phyloP scores from a whole-genome alignment of 2,797 vertebrate species.

The Galago senegalensis region DNA sequence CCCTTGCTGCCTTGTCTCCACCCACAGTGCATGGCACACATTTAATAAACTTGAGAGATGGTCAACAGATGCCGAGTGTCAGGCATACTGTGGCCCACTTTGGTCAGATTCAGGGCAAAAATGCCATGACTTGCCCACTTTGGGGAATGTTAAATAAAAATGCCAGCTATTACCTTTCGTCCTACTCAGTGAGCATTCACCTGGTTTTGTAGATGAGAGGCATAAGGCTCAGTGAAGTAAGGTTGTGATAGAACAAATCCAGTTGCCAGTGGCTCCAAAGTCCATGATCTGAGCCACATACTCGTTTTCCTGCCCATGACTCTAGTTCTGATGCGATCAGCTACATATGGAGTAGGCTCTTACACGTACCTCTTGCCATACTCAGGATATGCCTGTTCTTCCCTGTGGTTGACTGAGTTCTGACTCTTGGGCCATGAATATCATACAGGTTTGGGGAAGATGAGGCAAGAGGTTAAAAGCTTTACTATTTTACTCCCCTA shows the following conservation, averaged over 20 bases:
- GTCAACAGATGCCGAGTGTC: not conserved
- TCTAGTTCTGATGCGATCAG: not conserved
- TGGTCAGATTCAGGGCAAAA: not conserved
- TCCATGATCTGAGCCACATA: not conserved
- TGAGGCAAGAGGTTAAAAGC: not conserved
- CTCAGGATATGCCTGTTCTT: accelerated
- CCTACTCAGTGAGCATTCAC: not conserved
- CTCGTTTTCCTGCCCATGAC: not conserved
- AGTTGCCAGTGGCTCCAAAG: not conserved
- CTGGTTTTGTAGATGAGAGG: not conserved
- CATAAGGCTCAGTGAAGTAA: not conserved
- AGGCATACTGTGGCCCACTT: not conserved
- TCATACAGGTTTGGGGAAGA: not conserved
- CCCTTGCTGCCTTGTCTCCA: not conserved
- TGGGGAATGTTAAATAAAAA: not conserved
- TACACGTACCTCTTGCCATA: too few species aligned
- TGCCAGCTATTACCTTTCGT: not conserved
- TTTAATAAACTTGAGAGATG: not conserved
- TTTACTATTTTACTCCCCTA: not conserved
- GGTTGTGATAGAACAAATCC: not conserved
- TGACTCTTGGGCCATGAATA: not conserved
- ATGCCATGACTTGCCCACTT: not conserved
- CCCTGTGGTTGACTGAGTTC: not conserved
- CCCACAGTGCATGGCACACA: too few species aligned
- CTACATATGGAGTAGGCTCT: not conserved